Conservation (phyloP, 2,797 vertebrate species). For the Acanthopagrus latus region DNA sequence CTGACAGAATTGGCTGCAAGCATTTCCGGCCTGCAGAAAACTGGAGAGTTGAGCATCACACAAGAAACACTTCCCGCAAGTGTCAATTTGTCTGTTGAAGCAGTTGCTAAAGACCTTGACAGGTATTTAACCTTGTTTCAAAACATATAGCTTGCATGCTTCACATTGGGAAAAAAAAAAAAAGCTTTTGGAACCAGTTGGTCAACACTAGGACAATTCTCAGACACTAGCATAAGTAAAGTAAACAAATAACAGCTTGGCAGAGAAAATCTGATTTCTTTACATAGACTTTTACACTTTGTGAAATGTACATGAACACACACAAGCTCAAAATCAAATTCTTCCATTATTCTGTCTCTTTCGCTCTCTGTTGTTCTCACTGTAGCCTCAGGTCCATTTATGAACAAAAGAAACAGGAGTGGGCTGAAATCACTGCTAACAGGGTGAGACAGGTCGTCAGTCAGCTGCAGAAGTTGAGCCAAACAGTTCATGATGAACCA, state of each 20-base stretch:
- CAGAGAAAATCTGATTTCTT: background rate
- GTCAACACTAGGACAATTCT: background rate
- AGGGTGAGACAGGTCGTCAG: conserved; percentile 25
- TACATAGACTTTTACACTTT: background rate
- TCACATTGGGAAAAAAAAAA: background rate
- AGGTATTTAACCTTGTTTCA: conserved; percentile 41
- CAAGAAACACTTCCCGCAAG: conserved; percentile 31
- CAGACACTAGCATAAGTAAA: background rate
- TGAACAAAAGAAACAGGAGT: conserved; percentile 42
- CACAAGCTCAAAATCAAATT: background rate
- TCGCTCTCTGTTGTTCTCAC: background rate
- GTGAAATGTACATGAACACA: too few relatives aligned
- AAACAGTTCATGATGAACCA: conserved; percentile 21
- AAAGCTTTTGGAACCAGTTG: too few relatives aligned
- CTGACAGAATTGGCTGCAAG: conserved; percentile 43
- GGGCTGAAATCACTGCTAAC: conserved; percentile 18
- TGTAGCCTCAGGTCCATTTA: conserved; percentile 41
- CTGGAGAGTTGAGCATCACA: conserved; percentile 8
- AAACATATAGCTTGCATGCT: background rate
- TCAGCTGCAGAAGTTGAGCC: conserved; percentile 61
- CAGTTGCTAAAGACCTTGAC: conserved; percentile 45
- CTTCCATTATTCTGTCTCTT: background rate
- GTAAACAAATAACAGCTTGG: background rate
- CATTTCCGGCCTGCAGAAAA: conserved; percentile 39
- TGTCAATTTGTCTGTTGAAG: conserved; percentile 18